Base-by-base conservation (phyloP, 2,888 invertebrate genomes). In the Tenthredo distinguenda region DNA sequence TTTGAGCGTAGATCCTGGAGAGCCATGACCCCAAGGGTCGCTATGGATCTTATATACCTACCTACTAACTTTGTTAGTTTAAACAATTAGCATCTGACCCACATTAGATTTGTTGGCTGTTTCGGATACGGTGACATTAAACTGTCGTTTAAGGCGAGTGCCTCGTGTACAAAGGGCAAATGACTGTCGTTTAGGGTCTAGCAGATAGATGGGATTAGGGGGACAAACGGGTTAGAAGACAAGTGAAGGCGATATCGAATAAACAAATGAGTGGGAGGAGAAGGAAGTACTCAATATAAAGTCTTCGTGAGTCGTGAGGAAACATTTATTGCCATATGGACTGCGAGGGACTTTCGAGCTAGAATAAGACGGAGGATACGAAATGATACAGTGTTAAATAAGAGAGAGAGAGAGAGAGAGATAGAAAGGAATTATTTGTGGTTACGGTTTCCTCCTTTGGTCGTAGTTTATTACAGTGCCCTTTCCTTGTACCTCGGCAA, bases 271-370 rank as follows among this genome's bases (percentile, higher is more conserved):
- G 91, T 90, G 88, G 90, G 91, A 89, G 90, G 87, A 88, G 88
- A 87, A 90, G 90, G 91, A 91, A 91, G 90, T 90, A 88, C 87
- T 88, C 87, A 88, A 91, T 90, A 91, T 91, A 91, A 83, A 83
- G 83, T 83, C 83, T 83, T 83, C 83, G 65, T 83, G 83, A 71
- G 65, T 83, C 43, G 83, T 83, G 83, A 83, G 83, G 83, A 83
- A 83, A 83, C 83, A 83, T 83, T 83, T 50, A 83, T 83, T 68
- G 83, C 83, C 83, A 71, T 83, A 68, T 71, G 83, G 83, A 65
- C 55, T 81, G n/a, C 68, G 34, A 65, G 31, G 81, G 43, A 37
- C 83, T 34, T 21, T 21, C n/a, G 15, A 37, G 26, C 7, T 10
- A 37, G 37, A 37, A 65, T n/a, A 65, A 21, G 82, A 82, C 31